Base-by-base conservation (phyloP, 2,113 vertebrate genomes). In the Sterrhoptilus dennistouni region DNA sequence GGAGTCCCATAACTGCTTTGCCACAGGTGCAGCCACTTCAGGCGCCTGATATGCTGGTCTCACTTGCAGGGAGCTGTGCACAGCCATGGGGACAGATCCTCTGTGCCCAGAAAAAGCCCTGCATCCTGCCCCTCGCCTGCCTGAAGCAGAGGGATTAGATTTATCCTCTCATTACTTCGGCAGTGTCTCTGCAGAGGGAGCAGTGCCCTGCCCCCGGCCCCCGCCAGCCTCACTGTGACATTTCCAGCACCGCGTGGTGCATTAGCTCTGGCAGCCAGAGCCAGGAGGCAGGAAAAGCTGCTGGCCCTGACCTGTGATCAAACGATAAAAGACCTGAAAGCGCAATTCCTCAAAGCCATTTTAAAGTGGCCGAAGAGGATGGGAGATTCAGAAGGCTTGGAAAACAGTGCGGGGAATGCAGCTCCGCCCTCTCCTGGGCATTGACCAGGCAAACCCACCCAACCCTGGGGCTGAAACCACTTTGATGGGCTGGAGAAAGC, bases 241-340 rank as follows among this genome's bases (percentile, higher is more conserved):
- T 72, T 89, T 60, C 56, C 93, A 91, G 81, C 81, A 12, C 65
- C 0, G n/a, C 16, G 5, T 91, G 87, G 89, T 84, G 53, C 69
- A 94, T 79, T 68, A n/a, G 54, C 84, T 93, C 75, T 79, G 93
- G 94, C 95, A 96, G 94, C 61, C 40, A 49, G n/a, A 93, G 81
- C 93, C 82, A 87, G 89, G 72, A 56, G 91, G 83, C 93, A 93
- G 77, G 64, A 61, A 94, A 85, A 72, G 87, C 89, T 93, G 66
- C 87, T 61, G 83, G 87, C 89, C 81, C 83, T 68, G 59, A 87
- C 84, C 87, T 22, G 53, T 2, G 8, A 93, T 85, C 15, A 6
- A 42, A 93, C 18, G 78, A 93, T 33, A 72, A 77, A 79, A 87
- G 93, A 56, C 74, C 65, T 49, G 60, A 95, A 92, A 97, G 53